phyloP scores from a whole-genome alignment of 2,888 invertebrate genomes.

The Lochmaea capreae region DNA sequence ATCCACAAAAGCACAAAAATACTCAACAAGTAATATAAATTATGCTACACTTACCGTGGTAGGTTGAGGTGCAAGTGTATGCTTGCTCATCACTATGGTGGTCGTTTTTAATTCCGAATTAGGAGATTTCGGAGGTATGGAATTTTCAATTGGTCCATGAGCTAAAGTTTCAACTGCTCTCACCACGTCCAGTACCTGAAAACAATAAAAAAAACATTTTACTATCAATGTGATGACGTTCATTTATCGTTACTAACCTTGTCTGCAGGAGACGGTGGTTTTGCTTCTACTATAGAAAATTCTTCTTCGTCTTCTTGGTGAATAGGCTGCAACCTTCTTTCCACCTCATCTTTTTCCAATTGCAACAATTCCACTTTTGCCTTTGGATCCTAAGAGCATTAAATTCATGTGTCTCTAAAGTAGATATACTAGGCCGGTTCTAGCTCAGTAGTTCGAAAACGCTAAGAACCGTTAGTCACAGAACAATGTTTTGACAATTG shows the following conservation, averaged over 20 bases:
- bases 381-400: conserved; percentile 71
- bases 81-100: conserved; percentile 94
- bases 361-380: conserved; percentile 80
- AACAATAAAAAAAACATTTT: not conserved
- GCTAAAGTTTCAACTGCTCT: conserved; percentile 82
- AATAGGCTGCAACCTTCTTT: conserved; percentile 63
- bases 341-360: conserved; percentile 79
- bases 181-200: conserved; percentile 80
- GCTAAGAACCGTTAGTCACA: no score
- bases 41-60: conserved; percentile 67
- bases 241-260: conserved; percentile 68
- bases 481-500: no score
- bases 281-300: conserved; percentile 68
- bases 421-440: no score
- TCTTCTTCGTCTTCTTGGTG: conserved; percentile 63
- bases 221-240: not conserved
- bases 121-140: conserved; percentile 81
- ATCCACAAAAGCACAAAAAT: conserved; percentile 44
- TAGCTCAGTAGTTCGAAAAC: no score
- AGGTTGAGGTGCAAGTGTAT: conserved; percentile 83
- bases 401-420: no score
- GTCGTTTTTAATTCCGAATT: conserved; percentile 79
- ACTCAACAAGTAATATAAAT: conserved; percentile 15
- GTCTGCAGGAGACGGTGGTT: conserved; percentile 83
- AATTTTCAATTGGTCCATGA: conserved; percentile 67